phyloP scores from a whole-genome alignment of 1,140 invertebrate species.

The Drosophila nigrodunni region DNA sequence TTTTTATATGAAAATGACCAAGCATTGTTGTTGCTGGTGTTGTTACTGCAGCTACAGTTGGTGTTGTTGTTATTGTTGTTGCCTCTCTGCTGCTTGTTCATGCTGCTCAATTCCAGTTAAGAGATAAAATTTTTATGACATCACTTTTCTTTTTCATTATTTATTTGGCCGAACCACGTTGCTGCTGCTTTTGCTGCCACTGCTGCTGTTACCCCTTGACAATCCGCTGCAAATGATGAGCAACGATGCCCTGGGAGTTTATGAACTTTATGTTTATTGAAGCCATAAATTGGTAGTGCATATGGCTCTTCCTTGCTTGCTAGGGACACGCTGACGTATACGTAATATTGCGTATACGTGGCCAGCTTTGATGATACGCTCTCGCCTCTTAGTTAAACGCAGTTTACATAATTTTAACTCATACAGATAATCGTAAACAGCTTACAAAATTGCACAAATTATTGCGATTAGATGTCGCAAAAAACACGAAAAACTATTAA shows the following conservation, averaged over 20 bases:
- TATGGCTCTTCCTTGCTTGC: slow-evolving; percentile 41
- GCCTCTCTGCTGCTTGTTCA: slow-evolving; percentile 51
- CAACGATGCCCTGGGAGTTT: slow-evolving; percentile 76
- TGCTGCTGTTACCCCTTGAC: slow-evolving; percentile 40
- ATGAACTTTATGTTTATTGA: slow-evolving; percentile 83
- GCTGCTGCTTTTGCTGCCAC: slow-evolving; percentile 6
- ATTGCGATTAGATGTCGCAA: slow-evolving; percentile 12
- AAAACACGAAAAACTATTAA: slow-evolving; percentile 10
- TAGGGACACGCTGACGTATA: slow-evolving; percentile 44
- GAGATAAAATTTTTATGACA: slow-evolving; percentile 81
- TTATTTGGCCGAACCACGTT: slow-evolving; percentile 60
- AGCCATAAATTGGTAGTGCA: slow-evolving; percentile 77
- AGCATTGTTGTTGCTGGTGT: slow-evolving; percentile 18
- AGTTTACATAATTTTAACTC: slow-evolving; percentile 16
- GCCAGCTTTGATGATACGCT: slow-evolving; percentile 33
- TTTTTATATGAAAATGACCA: slow-evolving; percentile 65
- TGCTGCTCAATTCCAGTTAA: slow-evolving; percentile 79
- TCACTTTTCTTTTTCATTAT: slow-evolving; percentile 81
- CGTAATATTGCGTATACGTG: slow-evolving; percentile 35
- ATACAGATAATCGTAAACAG: background rate
- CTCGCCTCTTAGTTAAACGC: background rate
- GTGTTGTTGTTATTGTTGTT: slow-evolving; percentile 1
- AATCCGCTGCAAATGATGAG: slow-evolving; percentile 74
- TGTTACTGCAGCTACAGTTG: slow-evolving; percentile 28
- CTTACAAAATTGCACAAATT: slow-evolving; percentile 34